Evolutionary conservation across 2,797 vertebrate genomes (phyloP).

Genomic region (Ciconia nigra): DNA sequence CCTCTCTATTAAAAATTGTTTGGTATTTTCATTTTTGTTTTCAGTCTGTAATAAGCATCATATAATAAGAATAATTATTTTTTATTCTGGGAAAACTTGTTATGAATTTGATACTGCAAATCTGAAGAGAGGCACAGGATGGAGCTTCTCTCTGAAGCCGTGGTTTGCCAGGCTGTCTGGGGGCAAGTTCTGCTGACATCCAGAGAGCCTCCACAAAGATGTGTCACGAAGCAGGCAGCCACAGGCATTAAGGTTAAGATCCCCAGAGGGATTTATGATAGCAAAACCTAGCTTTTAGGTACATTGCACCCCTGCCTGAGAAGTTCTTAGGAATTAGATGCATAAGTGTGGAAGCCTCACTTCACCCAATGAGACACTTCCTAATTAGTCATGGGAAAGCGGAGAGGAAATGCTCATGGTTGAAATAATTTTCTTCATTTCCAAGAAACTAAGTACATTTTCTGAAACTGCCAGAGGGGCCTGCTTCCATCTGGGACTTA

Average conservation of each 20-base stretch:
- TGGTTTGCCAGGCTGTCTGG: neutral
- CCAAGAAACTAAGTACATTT: neutral
- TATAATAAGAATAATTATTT: neutral
- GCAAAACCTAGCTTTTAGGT: neutral
- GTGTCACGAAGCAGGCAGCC: neutral
- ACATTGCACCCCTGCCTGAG: neutral
- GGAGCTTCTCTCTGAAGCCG: neutral
- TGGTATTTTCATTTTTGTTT: neutral
- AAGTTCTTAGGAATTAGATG: neutral
- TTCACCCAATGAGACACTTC: neutral
- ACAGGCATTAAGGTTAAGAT: neutral
- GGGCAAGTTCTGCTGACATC: neutral
- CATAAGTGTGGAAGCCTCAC: neutral
- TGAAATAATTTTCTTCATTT: neutral
- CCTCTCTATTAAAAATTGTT: neutral
- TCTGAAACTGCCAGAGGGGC: neutral
- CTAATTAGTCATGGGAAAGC: neutral
- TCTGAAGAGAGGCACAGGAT: neutral
- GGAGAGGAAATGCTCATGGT: neutral
- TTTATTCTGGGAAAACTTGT: neutral
- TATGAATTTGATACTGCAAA: neutral
- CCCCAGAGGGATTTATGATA: neutral
- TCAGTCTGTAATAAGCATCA: neutral
- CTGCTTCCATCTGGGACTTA: neutral
- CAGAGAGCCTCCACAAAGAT: neutral